Evolutionary conservation across 2,797 vertebrate genomes (phyloP), one percentile per base, ranked within the genome.

Genomic region (Trematomus bernacchii): DNA sequence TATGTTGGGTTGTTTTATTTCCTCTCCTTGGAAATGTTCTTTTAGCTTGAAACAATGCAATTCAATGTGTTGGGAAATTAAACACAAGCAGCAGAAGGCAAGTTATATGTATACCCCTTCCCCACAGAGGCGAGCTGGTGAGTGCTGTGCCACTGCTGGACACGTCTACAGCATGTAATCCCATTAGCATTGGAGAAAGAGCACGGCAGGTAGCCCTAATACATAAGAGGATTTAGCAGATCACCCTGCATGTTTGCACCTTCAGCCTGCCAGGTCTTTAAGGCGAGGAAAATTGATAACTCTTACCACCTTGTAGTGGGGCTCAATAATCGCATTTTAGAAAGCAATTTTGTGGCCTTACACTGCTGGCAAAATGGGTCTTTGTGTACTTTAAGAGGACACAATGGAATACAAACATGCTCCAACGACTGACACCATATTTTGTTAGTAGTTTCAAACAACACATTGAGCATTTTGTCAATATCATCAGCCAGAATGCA

Each of bases 201-300:
- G 80, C 84, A 81, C 74, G 68, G 66, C 83, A 82, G 50, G 66
- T 62, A 73, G 53, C 52, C 64, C 59, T 81, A 82, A 89, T 85
- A 79, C 63, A 85, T 83, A 71, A 67, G 42, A 85, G 84, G 83
- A 84, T 91, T 89, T 83, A 89, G 71, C 76, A 63, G 61, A 84
- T 82, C 73, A 85, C 65, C 80, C 71, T 69, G 73, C 67, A 65
- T 79, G 66, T 73, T 60, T 54, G 59, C 21, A 10, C 61, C 59
- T 66, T 48, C 1, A 1, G 61, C 60, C 74, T 76, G 71, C 52
- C 65, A 58, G 47, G 66, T 78, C 70, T 69, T 71, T 40, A 64
- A 27, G 42, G 46, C 54, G 66, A 23, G 13, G 60, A 30, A 66
- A 82, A 68, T 15, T 61, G 59, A 84, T 65, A 70, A 71, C 21